Conservation (phyloP, 2,888 invertebrate genomes). For the Netelia virgata region DNA sequence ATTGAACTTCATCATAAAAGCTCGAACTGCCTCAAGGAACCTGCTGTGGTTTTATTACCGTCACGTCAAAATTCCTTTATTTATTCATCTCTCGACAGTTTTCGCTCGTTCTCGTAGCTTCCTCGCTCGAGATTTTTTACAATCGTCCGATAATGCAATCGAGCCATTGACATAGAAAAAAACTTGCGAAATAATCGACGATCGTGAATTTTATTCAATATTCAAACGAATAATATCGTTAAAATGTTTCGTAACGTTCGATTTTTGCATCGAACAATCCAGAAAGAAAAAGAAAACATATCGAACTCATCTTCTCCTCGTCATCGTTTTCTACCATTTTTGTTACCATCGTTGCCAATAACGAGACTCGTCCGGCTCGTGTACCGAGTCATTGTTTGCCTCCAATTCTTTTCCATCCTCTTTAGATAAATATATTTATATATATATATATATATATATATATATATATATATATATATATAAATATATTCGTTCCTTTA, state of each 20-base stretch:
- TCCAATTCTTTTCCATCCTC: not conserved
- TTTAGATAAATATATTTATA: not conserved
- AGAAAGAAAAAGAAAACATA: too few relatives aligned
- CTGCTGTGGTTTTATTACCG: constrained; percentile 24
- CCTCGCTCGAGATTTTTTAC: not conserved
- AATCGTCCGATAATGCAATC: not conserved
- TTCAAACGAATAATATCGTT: too few relatives aligned
- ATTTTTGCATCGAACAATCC: too few relatives aligned
- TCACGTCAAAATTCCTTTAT: constrained; percentile 17
- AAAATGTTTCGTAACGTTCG: too few relatives aligned
- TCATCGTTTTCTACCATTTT: not conserved
- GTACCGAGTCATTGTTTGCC: constrained; percentile 2
- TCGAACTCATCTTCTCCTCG: not conserved
- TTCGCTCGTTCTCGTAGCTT: not conserved
- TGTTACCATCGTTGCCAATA: not conserved
- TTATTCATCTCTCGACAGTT: constrained; percentile 1
- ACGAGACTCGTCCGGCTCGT: too few relatives aligned
- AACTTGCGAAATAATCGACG: too few relatives aligned
- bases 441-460: not conserved
- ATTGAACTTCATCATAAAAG: constrained; percentile 41
- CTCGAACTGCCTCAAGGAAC: constrained; percentile 3
- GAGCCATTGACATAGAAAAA: too few relatives aligned
- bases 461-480: not conserved
- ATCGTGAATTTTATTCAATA: too few relatives aligned
- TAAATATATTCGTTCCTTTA: constrained; percentile 26